Evolutionary conservation across 2,113 vertebrate genomes (phyloP).

Genomic region (Microcebus jonahi): DNA sequence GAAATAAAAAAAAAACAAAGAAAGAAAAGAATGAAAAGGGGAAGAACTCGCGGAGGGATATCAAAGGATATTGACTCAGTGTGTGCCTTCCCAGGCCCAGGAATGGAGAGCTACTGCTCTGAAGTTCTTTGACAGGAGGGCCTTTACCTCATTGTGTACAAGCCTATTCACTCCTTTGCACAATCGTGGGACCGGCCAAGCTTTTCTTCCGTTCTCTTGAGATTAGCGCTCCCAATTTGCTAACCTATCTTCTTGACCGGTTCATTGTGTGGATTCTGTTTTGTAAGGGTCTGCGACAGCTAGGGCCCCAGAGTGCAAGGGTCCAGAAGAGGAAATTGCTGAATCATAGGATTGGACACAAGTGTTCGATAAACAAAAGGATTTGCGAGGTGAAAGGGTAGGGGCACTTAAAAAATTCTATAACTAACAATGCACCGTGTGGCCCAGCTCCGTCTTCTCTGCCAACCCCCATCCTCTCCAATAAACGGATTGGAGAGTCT

Average conservation of each 20-base stretch:
- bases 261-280: slow-evolving; percentile 56
- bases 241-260: slow-evolving; percentile 53
- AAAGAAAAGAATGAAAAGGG: neutral
- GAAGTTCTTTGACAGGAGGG: slow-evolving; percentile 26
- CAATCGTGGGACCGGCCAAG: slow-evolving; percentile 30
- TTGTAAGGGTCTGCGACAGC: slow-evolving; percentile 19
- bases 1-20: too few species aligned
- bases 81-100: neutral
- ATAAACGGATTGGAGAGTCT: slow-evolving; percentile 27
- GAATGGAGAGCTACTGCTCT: slow-evolving; percentile 3
- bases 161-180: slow-evolving; percentile 56
- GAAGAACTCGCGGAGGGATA: slow-evolving; percentile 6
- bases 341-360: neutral
- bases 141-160: slow-evolving; percentile 43
- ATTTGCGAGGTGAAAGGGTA: slow-evolving; percentile 43
- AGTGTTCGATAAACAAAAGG: slow-evolving; percentile 57
- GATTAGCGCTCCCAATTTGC: slow-evolving; percentile 56
- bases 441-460: neutral
- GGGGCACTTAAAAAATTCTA: slow-evolving; percentile 46
- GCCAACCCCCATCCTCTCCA: slow-evolving; percentile 1
- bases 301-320: too few species aligned
- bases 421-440: slow-evolving; percentile 9
- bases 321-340: too few species aligned
- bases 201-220: slow-evolving; percentile 58
- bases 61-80: slow-evolving; percentile 27